Evolutionary conservation across 1,140 invertebrate genomes (phyloP), one percentile per base, ranked within the genome.

Genomic region (Drosophila miranda): DNA sequence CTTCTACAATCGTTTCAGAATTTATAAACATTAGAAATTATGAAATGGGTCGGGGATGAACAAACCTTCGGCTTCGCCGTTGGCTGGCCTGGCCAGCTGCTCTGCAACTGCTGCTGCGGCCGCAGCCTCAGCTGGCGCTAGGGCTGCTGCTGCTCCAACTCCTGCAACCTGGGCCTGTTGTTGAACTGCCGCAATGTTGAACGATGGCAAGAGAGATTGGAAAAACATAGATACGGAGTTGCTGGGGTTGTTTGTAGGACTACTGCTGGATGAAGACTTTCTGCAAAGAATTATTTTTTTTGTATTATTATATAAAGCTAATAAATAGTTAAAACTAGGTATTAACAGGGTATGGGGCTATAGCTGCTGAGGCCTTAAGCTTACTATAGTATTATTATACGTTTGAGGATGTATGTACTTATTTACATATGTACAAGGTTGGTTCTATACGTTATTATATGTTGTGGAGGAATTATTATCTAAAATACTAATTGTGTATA

Each of bases 141-240:
- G 23, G 23, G 43, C 57, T 8, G 43, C 58, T n/a, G 21, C 52
- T 4, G 45, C 57, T n/a, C 28, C 66, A 6, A 26, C 91, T 78
- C 62, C 91, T 83, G 44, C 92, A 2, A 52, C 77, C 41, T 77
- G 76, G 26, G 71, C 67, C 19, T 67, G 57, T n/a, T 78, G 75
- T 3, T 64, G 81, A 30, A 44, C 57, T 23, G 59, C 74, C 6
- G 57, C 68, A 16, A 78, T 46, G 23, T 78, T 93, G 60, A 94
- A 95, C 75, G 93, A 93, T 0, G 94, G 95, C 63, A 95, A 83
- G 1, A 95, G 72, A 0, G 94, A 95, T 45, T 94, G 92, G 68
- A 95, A 94, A 84, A 95, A 94, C 70, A 94, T 92, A 0, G 92
- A 92, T 26, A 95, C 82, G n/a, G 83, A 78, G 46, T 74, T 80